A percentile compares a stretch with the other conserved stretches of the same genome.
These are phyloP conservation scores for Daboia siamensis DNA, from an alignment of 2,113 vertebrate species.

Conservation along the genomic window DNA sequence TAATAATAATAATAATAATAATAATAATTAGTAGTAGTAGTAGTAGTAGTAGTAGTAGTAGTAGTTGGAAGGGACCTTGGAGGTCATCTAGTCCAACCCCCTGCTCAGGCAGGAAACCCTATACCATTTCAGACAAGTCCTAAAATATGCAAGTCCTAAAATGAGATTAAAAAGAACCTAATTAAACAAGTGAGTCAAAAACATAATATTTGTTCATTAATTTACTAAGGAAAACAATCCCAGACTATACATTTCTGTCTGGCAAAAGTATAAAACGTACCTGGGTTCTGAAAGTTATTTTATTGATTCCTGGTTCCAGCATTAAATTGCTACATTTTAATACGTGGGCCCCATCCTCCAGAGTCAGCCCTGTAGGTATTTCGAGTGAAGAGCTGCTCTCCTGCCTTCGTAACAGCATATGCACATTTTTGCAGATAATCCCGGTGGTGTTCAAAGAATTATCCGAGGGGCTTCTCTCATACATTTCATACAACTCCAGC, in stretches of 20 bases:
- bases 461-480: slow-evolving; percentile 88
- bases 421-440: slow-evolving; percentile 90
- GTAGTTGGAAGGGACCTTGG: no score
- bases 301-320: slow-evolving; percentile 86
- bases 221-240: neutral
- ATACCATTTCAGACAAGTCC: no score
- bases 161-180: neutral
- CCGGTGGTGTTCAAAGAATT: slow-evolving; percentile 81
- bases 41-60: no score
- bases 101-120: no score
- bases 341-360: slow-evolving; percentile 82
- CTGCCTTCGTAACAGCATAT: slow-evolving; percentile 85
- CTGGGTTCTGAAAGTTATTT: slow-evolving; percentile 80
- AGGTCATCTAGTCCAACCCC: no score
- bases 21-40: no score
- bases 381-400: slow-evolving; percentile 78
- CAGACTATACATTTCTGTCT: neutral
- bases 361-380: slow-evolving; percentile 61
- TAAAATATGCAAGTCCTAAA: neutral
- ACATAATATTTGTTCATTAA: neutral
- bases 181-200: neutral
- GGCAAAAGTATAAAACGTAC: slow-evolving; percentile 62
- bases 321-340: slow-evolving; percentile 75
- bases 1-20: no score
- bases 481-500: slow-evolving; percentile 83